Evolutionary conservation across 1,140 invertebrate species (phyloP).

Genomic region (Atopsyche davidsoni): DNA sequence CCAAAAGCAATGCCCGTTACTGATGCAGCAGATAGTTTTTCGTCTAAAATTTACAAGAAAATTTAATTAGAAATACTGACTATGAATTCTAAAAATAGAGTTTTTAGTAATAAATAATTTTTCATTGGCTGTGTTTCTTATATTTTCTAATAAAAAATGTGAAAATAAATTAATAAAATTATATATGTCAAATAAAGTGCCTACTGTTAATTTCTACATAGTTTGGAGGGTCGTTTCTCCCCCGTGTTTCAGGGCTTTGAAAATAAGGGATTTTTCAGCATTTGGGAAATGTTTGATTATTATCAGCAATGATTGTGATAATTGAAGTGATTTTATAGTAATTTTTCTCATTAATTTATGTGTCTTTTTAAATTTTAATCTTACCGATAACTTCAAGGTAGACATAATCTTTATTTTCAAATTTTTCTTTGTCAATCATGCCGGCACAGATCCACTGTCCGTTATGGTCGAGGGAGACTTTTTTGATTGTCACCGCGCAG

Average conservation of each 20-base stretch:
- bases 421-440: constrained; percentile 13
- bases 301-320: no score
- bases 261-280: no score
- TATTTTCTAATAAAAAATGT: no score
- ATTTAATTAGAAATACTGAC: no score
- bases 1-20: constrained; percentile 19
- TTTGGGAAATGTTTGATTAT: no score
- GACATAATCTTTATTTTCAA: constrained; percentile 21
- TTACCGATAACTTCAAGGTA: constrained; percentile 11
- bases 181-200: no score
- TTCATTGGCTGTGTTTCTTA: no score
- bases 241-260: no score
- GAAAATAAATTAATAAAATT: no score
- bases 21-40: constrained; percentile 17
- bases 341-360: background rate
- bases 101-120: no score
- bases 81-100: no score
- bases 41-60: constrained; percentile 16
- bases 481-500: constrained; percentile 20
- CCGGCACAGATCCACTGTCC: constrained; percentile 25
- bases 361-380: background rate
- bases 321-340: background rate
- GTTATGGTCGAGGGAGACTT: constrained; percentile 6
- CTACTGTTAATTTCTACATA: background rate
- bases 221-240: background rate